Percentiles rank a stretch among this genome's conserved stretches.
phyloP scores from a whole-genome alignment of 2,797 vertebrate species.

The Myotis findleyi region DNA sequence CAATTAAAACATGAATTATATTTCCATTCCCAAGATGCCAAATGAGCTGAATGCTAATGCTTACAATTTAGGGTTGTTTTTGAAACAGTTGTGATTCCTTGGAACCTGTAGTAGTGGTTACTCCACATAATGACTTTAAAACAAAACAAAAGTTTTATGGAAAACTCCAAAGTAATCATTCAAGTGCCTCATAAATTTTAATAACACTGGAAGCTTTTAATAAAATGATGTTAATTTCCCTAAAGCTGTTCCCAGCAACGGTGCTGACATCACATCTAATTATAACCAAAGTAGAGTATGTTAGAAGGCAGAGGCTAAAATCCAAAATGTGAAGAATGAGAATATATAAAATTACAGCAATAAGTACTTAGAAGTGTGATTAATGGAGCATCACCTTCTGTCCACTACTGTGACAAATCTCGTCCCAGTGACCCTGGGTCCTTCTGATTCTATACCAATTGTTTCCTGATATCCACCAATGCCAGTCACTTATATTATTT shows the following conservation, averaged over 20 bases:
- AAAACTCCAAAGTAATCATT: background rate
- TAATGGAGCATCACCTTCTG: background rate
- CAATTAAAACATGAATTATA: background rate
- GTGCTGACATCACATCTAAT: background rate
- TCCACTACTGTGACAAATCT: background rate
- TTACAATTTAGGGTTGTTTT: background rate
- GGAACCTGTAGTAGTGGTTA: background rate
- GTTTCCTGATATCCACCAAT: background rate
- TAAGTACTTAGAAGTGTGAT: background rate
- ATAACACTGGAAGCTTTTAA: slow-evolving; percentile 23
- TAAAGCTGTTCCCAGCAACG: background rate
- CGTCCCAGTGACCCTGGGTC: background rate
- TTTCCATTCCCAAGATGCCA: background rate
- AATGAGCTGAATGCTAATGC: background rate
- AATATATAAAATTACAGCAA: background rate
- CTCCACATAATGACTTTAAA: background rate
- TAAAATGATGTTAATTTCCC: slow-evolving; percentile 11
- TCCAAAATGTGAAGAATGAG: background rate
- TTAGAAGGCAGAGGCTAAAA: slow-evolving; percentile 9
- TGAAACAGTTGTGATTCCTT: background rate
- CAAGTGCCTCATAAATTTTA: slow-evolving; percentile 8
- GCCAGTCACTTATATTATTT: background rate
- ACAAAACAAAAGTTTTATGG: background rate
- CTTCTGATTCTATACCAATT: background rate
- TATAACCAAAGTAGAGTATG: background rate